Conservation (phyloP, 1,140 invertebrate species). For the Manduca sexta region DNA sequence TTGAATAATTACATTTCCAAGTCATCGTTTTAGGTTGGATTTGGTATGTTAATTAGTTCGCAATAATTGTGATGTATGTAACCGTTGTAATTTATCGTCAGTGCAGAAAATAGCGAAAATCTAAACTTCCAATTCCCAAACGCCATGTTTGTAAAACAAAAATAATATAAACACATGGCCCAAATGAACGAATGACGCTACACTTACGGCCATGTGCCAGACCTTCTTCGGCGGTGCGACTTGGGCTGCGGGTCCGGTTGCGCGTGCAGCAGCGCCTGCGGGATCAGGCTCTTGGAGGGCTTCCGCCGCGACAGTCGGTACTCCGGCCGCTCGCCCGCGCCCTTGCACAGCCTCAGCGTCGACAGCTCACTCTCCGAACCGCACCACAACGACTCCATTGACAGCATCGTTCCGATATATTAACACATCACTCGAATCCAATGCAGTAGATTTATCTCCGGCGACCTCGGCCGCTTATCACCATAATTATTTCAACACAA, state of each 20-base stretch:
- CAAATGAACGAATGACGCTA: constrained; percentile 1
- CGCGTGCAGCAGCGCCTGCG: constrained; percentile 48
- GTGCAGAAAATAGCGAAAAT: no score
- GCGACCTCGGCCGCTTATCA: not conserved
- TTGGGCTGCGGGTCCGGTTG: constrained; percentile 37
- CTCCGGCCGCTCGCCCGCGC: constrained; percentile 62
- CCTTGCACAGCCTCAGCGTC: constrained; percentile 45
- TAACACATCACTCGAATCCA: constrained; percentile 24
- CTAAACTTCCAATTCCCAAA: no score
- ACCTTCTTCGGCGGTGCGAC: constrained; percentile 63
- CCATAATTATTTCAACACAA: not conserved
- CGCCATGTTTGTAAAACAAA: no score
- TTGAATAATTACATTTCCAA: no score
- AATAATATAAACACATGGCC: not conserved
- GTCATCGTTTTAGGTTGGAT: no score
- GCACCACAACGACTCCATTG: constrained; percentile 74
- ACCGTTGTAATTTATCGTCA: no score
- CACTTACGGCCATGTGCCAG: constrained; percentile 78
- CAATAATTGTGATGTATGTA: no score
- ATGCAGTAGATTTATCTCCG: not conserved
- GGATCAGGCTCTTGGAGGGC: constrained; percentile 51
- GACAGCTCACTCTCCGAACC: constrained; percentile 60
- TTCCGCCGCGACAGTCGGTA: constrained; percentile 66
- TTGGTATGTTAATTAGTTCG: no score
- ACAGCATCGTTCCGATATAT: constrained; percentile 37